These are phyloP conservation scores for Xestia c-nigrum DNA, from an alignment of 2,888 invertebrate genomes.

Conservation along the genomic window DNA sequence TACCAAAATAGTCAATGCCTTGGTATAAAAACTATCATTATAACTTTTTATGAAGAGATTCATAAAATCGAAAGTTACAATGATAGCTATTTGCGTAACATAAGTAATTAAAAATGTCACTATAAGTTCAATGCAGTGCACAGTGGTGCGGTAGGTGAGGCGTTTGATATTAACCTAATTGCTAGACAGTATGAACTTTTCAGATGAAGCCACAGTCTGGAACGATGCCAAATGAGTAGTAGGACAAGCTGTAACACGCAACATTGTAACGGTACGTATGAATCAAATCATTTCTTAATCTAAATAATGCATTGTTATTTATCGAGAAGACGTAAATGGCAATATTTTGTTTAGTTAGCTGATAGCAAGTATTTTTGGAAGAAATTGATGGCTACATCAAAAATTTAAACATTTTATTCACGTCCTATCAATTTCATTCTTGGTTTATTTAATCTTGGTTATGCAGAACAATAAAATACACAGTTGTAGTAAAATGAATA, in stretches of 20 bases:
- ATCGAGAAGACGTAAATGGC: neutral
- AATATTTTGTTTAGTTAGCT: neutral
- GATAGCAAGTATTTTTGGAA: neutral
- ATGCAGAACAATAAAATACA: neutral
- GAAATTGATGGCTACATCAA: neutral
- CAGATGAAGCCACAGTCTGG: constrained; percentile 13
- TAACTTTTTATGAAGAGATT: neutral
- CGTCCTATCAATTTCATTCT: neutral
- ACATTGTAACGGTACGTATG: neutral
- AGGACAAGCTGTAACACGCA: neutral
- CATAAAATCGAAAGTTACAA: too few relatives aligned
- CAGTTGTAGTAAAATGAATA: neutral
- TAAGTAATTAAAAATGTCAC: neutral
- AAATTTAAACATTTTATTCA: neutral
- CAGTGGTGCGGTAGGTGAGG: too few relatives aligned
- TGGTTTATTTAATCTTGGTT: neutral
- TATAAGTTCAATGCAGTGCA: too few relatives aligned
- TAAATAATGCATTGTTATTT: neutral
- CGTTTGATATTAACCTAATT: constrained; percentile 5
- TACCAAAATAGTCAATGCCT: neutral
- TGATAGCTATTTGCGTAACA: too few relatives aligned
- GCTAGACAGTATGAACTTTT: constrained; percentile 15
- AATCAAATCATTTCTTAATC: neutral
- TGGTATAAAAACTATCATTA: neutral
- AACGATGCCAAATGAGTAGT: constrained; percentile 25